Conservation (phyloP, 2,888 invertebrate species). For the Dexiosoma caninum region DNA sequence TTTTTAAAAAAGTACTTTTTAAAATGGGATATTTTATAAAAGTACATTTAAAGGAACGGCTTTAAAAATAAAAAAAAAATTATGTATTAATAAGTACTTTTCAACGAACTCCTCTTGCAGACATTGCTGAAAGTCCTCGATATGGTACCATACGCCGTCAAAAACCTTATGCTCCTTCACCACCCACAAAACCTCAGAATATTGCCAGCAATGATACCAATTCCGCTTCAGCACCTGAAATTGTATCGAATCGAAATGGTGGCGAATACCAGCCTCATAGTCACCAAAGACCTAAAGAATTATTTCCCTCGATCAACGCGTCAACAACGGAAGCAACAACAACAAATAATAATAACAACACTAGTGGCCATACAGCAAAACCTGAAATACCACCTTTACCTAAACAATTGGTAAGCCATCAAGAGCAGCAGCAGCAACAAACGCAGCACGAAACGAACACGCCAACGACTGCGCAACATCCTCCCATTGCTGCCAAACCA, state of each 20-base stretch:
- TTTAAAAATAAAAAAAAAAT: not conserved
- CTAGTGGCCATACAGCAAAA: slow-evolving; percentile 66
- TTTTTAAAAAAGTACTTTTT: not conserved
- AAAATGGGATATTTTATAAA: not conserved
- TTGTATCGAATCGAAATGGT: slow-evolving; percentile 41
- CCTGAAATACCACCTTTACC: slow-evolving; percentile 73
- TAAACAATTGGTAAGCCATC: slow-evolving; percentile 69
- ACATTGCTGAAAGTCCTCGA: slow-evolving; percentile 73
- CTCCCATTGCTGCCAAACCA: slow-evolving; percentile 72
- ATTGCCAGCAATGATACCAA: slow-evolving; percentile 56
- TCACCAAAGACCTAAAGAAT: slow-evolving; percentile 70
- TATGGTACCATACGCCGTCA: slow-evolving; percentile 73
- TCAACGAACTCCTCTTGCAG: no score
- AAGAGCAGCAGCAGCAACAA: slow-evolving; percentile 43
- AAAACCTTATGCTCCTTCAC: slow-evolving; percentile 72
- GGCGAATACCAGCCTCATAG: slow-evolving; percentile 56
- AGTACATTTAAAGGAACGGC: not conserved
- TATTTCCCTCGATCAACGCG: slow-evolving; percentile 68
- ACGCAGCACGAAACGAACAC: slow-evolving; percentile 35
- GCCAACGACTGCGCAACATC: slow-evolving; percentile 36
- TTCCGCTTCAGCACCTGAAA: slow-evolving; percentile 58
- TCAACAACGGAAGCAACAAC: not conserved
- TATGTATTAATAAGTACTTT: not conserved
- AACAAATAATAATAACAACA: slow-evolving; percentile 42
- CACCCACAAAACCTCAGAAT: slow-evolving; percentile 68